Percentiles rank a stretch among this genome's conserved stretches.
phyloP scores from a whole-genome alignment of 2,797 vertebrate genomes.

The Microhierax caerulescens region DNA sequence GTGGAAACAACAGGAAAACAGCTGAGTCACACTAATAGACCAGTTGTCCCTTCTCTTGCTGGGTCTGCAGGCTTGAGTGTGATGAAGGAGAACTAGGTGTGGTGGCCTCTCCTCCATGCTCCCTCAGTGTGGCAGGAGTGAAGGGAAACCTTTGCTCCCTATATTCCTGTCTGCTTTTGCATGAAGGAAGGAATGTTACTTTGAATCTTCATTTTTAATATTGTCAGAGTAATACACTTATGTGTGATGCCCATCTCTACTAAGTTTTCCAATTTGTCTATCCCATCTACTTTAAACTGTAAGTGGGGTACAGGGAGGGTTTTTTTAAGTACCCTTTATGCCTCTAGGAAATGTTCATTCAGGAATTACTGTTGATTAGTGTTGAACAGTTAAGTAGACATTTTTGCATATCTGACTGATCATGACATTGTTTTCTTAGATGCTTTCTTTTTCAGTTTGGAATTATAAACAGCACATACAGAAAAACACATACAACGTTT shows the following conservation, averaged over 20 bases:
- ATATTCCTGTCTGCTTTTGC: not conserved
- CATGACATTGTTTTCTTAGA: not conserved
- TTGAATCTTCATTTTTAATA: not conserved
- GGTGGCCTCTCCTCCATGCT: not conserved
- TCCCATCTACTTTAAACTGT: not conserved
- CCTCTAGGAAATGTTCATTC: not conserved
- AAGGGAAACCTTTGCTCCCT: not conserved
- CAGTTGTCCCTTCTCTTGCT: not conserved
- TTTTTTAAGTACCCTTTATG: not conserved
- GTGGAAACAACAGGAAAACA: not conserved
- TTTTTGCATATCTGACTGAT: not conserved
- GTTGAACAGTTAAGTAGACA: not conserved
- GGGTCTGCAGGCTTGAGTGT: not conserved
- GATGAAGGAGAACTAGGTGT: not conserved
- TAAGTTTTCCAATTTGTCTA: not conserved
- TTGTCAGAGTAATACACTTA: not conserved
- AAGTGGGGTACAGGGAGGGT: not conserved
- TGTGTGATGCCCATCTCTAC: not conserved
- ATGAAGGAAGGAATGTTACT: not conserved
- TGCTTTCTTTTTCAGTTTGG: not conserved
- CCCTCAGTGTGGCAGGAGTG: rapidly evolving
- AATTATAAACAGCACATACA: not conserved
- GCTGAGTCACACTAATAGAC: not conserved
- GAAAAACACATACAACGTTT: not conserved
- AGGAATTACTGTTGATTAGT: not conserved